Evolutionary conservation across 37 sponge, comb jelly and placozoan genomes (phyloP), one percentile per base, ranked within the genome.

Genomic region (Spongia lamella): DNA sequence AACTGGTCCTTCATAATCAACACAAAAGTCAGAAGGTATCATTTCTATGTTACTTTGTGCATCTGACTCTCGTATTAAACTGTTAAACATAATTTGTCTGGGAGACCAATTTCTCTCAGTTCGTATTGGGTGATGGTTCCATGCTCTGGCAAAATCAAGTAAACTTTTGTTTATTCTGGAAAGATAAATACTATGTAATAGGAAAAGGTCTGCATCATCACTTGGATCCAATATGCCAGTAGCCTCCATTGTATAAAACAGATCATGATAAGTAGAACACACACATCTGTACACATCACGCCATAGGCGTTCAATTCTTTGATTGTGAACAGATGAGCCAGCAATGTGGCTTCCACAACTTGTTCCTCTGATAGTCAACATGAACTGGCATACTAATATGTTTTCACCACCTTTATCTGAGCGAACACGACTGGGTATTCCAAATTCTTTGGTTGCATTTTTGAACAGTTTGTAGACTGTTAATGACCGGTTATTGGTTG

Each of bases 201-300:
- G 22, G 49, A 68, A 79, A 36, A 79, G 27, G 20, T 79, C 57
- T n/a, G 20, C 22, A 34, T 56, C 65, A 31, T 55, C 53, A 9
- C 14, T 37, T 55, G 79, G 78, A 56, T 79, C 79, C 2, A 79
- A 38, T 27, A 79, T 19, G 2, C 32, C 60, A 26, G 17, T 32
- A 37, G 66, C 50, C 38, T 79, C 79, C 60, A 67, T 35, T 20
- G 11, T 38, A 56, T 66, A 57, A 20, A 79, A 68, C 16, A 68
- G 16, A 47, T 55, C 40, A 33, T 79, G 70, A 37, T 60, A 79
- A 7, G 61, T 70, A n/a, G 70, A 68, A 26, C 69, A 68, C 0
- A 79, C 70, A 69, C 80, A 78, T 43, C 80, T 25, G 80, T 79
- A 79, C 14, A 79, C 80, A 79, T 69, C 80, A 29, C 80, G 35